Conservation (phyloP, 2,113 vertebrate species). For the Bucco capensis region DNA sequence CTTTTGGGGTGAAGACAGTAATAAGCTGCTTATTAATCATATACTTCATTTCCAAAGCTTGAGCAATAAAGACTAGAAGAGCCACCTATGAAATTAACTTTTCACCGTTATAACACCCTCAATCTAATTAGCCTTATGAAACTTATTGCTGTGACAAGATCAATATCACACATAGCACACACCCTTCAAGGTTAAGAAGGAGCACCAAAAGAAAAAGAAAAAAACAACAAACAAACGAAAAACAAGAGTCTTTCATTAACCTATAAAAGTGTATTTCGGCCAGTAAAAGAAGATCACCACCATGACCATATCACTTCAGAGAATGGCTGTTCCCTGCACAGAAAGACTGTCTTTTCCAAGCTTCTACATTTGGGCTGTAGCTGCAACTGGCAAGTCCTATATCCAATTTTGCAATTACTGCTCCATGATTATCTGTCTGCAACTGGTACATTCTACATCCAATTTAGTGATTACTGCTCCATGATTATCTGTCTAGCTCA, state of each 20-base stretch:
- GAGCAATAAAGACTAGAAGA: not conserved
- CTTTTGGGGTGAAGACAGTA: not conserved
- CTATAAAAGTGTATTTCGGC: accelerated
- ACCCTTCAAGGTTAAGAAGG: not conserved
- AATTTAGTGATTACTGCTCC: not conserved
- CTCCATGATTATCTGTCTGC: not conserved
- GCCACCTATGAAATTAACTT: not conserved
- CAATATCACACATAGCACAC: not conserved
- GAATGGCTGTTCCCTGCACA: not conserved
- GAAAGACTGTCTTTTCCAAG: not conserved
- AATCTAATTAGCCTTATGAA: not conserved
- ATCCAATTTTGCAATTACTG: not conserved
- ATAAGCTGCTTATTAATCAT: not conserved
- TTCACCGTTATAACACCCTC: not conserved
- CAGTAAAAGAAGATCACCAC: not conserved
- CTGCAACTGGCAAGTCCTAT: not conserved
- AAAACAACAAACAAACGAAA: not conserved
- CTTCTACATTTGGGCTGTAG: not conserved
- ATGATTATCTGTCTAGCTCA: not conserved
- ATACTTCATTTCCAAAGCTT: not conserved
- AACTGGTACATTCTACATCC: not conserved
- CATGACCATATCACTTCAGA: not conserved
- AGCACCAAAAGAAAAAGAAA: not conserved
- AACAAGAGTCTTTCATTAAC: not conserved
- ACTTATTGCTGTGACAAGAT: not conserved